Evolutionary conservation across 1,140 invertebrate genomes (phyloP), one percentile per base, ranked within the genome.

Genomic region (Laupala kohalensis): DNA sequence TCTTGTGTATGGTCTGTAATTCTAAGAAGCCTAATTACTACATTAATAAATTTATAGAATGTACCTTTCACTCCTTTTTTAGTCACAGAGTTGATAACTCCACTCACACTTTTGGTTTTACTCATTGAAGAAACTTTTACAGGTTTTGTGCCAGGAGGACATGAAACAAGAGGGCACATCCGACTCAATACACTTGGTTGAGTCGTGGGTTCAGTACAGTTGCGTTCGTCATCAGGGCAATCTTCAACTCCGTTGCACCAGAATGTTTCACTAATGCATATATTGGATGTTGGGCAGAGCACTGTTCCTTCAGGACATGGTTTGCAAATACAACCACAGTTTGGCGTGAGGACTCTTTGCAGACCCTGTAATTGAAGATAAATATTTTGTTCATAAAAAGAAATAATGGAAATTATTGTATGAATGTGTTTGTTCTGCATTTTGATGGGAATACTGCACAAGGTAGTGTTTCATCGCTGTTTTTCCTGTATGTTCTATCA

Each of bases 231-330:
- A 80, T 94, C 91, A 3, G 88, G 87, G 78, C 93, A 96, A 77
- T 96, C 89, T 74, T 88, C 83, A 0, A 93, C 80, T 0, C 92
- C 92, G 78, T 96, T 87, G 80, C 93, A 96, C 90, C 92, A 93
- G 0, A 83, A 80, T 2, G 84, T 80, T 71, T 86, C 82, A 1
- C 88, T 82, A 6, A 96, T 86, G 76, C 93, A 96, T 66, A 89
- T 80, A 63, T 89, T 87, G 76, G 86, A 91, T 0, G 89, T 90
- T 0, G 87, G 88, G 76, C 93, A 96, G 24, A 91, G 81, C 65
- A 29, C 30, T 15, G 71, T 68, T 3, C 66, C 66, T 13, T 76
- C 74, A 6, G 85, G 84, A 76, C 93, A 95, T 0, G 87, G 86
- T 75, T 88, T 85, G 77, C 93, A 95, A 1, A 84, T 77, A 76